Conservation (phyloP, 2,113 vertebrate genomes). For the Notarius lentiginosus region DNA sequence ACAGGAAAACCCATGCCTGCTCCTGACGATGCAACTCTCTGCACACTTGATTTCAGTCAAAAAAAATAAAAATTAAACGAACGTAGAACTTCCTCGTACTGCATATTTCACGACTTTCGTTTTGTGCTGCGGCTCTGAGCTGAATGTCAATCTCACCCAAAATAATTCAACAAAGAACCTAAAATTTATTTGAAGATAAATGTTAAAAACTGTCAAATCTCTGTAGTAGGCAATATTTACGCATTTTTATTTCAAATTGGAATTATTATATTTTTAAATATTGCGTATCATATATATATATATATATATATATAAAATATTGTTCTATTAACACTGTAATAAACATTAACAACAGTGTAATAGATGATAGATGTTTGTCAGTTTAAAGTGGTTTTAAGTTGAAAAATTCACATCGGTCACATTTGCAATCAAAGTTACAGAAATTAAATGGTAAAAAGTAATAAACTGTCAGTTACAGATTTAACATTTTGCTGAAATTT, state of each 20-base stretch:
- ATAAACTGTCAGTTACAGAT: not conserved
- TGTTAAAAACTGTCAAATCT: not conserved
- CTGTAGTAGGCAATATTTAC: not conserved
- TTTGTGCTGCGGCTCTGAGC: not conserved
- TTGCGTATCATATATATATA: not conserved
- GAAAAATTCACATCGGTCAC: not conserved
- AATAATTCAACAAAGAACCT: not conserved
- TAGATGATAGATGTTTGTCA: not conserved
- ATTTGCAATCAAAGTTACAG: not conserved
- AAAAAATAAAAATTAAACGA: not conserved
- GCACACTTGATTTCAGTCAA: not conserved
- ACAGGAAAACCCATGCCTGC: not conserved
- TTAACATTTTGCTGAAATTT: not conserved
- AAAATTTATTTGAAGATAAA: not conserved
- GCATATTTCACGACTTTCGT: not conserved
- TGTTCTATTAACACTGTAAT: not conserved
- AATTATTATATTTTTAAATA: not conserved
- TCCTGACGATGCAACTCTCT: not conserved
- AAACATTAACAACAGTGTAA: not conserved
- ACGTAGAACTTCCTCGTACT: too few species aligned
- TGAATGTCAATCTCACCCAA: not conserved
- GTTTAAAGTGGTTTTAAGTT: not conserved
- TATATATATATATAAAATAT: not conserved
- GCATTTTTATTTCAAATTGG: not conserved
- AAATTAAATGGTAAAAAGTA: not conserved